Conservation (phyloP, 2,888 invertebrate genomes). For the Lottia scabra region DNA sequence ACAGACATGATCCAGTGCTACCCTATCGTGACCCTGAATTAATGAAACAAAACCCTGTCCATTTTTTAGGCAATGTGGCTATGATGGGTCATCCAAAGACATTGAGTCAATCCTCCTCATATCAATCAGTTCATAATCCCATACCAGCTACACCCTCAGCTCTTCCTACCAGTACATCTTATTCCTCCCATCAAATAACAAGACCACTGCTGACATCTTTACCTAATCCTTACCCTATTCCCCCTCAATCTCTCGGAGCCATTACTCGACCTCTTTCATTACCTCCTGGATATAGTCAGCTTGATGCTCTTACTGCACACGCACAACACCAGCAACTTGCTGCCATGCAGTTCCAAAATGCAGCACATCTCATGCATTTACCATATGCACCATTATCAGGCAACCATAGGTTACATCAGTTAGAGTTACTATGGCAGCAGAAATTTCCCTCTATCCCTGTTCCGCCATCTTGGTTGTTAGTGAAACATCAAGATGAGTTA, state of each 20-base stretch:
- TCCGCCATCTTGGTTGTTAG: slow-evolving; percentile 61
- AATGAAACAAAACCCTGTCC: slow-evolving; percentile 60
- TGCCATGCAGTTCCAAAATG: slow-evolving; percentile 43
- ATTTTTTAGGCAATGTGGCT: slow-evolving; percentile 15
- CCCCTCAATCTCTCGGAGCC: slow-evolving; percentile 45
- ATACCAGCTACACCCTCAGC: slow-evolving; percentile 43
- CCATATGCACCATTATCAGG: slow-evolving; percentile 39
- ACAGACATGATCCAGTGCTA: slow-evolving; percentile 67
- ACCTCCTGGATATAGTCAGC: slow-evolving; percentile 32
- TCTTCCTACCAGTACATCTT: slow-evolving; percentile 29
- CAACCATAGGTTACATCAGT: slow-evolving; percentile 44
- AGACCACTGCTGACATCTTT: slow-evolving; percentile 38
- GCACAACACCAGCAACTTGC: slow-evolving; percentile 41
- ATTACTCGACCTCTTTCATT: slow-evolving; percentile 31
- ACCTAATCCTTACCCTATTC: slow-evolving; percentile 41
- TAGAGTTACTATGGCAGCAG: slow-evolving; percentile 67
- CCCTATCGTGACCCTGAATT: slow-evolving; percentile 76
- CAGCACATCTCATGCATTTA: slow-evolving; percentile 33
- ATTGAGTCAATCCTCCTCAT: slow-evolving; percentile 35
- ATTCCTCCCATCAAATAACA: slow-evolving; percentile 27
- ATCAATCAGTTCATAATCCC: slow-evolving; percentile 49
- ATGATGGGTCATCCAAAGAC: slow-evolving; percentile 24
- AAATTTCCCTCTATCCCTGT: slow-evolving; percentile 62
- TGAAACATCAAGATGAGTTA: slow-evolving; percentile 62
- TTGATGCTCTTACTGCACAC: slow-evolving; percentile 47